Percentiles rank a stretch among this genome's conserved stretches.
These are phyloP conservation scores for Microcebus ravelobensis DNA, from an alignment of 2,113 vertebrate species.

Conservation along the genomic window DNA sequence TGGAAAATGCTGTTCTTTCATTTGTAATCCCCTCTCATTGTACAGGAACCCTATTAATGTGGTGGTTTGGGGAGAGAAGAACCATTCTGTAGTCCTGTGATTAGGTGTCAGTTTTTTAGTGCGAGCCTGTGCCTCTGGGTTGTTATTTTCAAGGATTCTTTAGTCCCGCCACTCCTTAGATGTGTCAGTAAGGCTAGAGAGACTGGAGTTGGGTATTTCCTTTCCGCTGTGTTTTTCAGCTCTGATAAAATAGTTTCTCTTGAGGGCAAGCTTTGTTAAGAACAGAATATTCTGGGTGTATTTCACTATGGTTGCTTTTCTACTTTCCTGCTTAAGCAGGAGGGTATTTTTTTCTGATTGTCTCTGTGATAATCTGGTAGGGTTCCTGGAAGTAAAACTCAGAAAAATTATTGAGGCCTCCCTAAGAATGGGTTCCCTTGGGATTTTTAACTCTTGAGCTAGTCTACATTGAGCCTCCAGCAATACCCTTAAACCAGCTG, in stretches of 20 bases:
- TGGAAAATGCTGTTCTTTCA: neutral
- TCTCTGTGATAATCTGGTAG: neutral
- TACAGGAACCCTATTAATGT: neutral
- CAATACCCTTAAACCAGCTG: neutral
- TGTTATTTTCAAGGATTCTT: neutral
- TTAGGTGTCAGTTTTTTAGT: neutral
- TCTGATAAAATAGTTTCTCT: neutral
- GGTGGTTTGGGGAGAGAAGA: neutral
- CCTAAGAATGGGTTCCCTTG: neutral
- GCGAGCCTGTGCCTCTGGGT: neutral
- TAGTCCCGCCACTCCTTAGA: neutral
- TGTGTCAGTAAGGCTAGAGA: neutral
- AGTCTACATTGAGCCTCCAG: neutral
- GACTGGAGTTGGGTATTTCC: neutral
- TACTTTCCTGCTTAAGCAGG: neutral
- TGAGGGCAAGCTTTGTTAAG: neutral
- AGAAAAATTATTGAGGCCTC: neutral
- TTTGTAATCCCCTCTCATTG: neutral
- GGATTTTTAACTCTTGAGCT: neutral
- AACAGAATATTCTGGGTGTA: neutral
- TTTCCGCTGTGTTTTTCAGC: neutral
- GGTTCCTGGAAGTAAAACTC: neutral
- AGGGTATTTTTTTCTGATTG: neutral
- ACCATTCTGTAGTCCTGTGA: neutral
- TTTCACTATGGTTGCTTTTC: neutral